A percentile compares a stretch with the other conserved stretches of the same genome.
These are phyloP conservation scores for Pedetes capensis DNA, from an alignment of 2,113 vertebrate genomes.

Conservation along the genomic window DNA sequence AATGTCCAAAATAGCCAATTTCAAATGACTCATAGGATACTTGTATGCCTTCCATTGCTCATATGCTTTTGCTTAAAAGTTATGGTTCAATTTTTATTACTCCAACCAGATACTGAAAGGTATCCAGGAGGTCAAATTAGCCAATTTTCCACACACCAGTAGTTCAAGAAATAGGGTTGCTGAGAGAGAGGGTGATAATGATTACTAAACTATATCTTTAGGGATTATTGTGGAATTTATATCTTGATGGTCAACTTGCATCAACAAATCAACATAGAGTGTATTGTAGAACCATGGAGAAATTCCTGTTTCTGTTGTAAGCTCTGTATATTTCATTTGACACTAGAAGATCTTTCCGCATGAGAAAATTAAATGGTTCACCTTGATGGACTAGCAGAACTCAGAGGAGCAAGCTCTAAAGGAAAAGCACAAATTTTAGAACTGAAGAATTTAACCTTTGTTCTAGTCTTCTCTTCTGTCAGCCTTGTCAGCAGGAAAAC, in stretches of 20 bases:
- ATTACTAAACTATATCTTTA: neutral
- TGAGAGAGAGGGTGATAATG: neutral
- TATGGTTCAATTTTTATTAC: neutral
- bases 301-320: conserved; percentile 2
- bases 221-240: neutral
- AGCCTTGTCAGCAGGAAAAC: conserved; percentile 60
- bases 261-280: neutral
- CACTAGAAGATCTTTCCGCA: neutral
- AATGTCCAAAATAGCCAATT: conserved; percentile 8
- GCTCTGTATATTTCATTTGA: neutral
- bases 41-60: neutral
- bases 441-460: conserved; percentile 43
- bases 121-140: neutral
- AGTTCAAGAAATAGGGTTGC: neutral
- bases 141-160: neutral
- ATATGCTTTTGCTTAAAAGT: neutral
- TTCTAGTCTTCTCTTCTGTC: conserved; percentile 51
- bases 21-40: neutral
- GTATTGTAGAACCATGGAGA: neutral
- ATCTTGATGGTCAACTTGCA: neutral
- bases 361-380: neutral
- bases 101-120: neutral
- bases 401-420: conserved; percentile 24
- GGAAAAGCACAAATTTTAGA: conserved; percentile 67
- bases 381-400: neutral